A percentile compares a stretch with the other conserved stretches of the same genome.
These are phyloP conservation scores for Synanthedon formicaeformis DNA, from an alignment of 2,888 invertebrate genomes.

Conservation along the genomic window DNA sequence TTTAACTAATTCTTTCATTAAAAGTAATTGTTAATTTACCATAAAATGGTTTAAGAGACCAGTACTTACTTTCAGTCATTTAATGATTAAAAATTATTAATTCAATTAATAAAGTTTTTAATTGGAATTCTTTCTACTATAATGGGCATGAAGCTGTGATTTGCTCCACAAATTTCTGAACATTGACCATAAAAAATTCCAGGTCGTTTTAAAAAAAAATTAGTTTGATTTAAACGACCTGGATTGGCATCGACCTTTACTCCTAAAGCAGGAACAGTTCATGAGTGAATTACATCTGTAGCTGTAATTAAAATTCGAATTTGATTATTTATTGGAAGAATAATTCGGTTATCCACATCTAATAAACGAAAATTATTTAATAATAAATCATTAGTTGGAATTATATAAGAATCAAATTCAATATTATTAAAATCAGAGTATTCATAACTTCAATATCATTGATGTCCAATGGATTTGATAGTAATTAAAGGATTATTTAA, in stretches of 20 bases:
- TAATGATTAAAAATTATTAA: slow-evolving; percentile 68
- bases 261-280: slow-evolving; percentile 73
- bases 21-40: slow-evolving; percentile 74
- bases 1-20: slow-evolving; percentile 74
- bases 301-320: slow-evolving; percentile 74
- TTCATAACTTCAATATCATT: slow-evolving; percentile 78
- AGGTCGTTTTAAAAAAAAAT: slow-evolving; percentile 71
- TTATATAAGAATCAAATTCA: slow-evolving; percentile 75
- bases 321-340: slow-evolving; percentile 71
- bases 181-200: slow-evolving; percentile 81
- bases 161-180: slow-evolving; percentile 85
- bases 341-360: slow-evolving; percentile 74
- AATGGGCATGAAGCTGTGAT: slow-evolving; percentile 86
- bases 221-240: slow-evolving; percentile 75
- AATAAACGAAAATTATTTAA: slow-evolving; percentile 65
- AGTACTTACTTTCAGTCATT: slow-evolving; percentile 78
- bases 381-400: slow-evolving; percentile 38
- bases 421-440: slow-evolving; percentile 72
- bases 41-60: slow-evolving; percentile 78
- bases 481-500: slow-evolving; percentile 68
- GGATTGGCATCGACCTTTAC: slow-evolving; percentile 76
- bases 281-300: slow-evolving; percentile 76
- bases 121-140: slow-evolving; percentile 70
- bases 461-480: slow-evolving; percentile 74
- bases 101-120: slow-evolving; percentile 71